Evolutionary conservation across 2,888 invertebrate species (phyloP), one percentile per base, ranked within the genome.

Genomic region (Drosophila niveifrons): DNA sequence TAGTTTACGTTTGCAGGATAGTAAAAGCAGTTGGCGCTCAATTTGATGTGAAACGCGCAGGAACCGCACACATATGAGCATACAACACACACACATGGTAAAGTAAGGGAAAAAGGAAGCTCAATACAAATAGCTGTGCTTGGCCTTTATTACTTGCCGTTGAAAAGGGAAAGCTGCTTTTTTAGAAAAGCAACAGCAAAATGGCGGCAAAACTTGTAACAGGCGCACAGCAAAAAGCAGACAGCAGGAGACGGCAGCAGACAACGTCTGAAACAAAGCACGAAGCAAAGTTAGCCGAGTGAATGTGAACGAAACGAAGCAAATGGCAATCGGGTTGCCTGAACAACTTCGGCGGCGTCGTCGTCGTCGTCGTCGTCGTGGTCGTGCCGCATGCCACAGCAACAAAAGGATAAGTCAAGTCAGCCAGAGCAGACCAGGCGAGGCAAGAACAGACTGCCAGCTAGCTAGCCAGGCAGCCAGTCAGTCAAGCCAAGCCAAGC

Each of bases 21-120:
- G 7, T 2, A 63, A 80, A 80, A 72, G 81, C 82, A 84, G 80
- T 82, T 82, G 84, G 84, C 84, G 82, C 82, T 84, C 84, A 82
- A 82, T 82, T 82, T 82, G 76, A 82, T 74, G 68, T 76, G 84
- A 84, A 84, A 82, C 82, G 84, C 84, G 84, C 82, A 82, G 78
- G 78, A 82, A 83, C 73, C 64, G 51, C 52, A 56, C 43, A 65
- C 63, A 72, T 39, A 44, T 57, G 36, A 3, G 59, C 36, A 73
- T 15, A 34, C 7, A 48, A 13, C 23, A 34, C 28, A 34, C 8
- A 48, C 43, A 72, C 44, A 2, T 2, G 10, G 2, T 10, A 10
- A 2, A 23, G 43, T n/a, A 6, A 46, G 31, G 57, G 46, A 62
- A 53, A 58, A 58, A 66, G 78, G 80, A 84, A 82, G 78, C 84